Evolutionary conservation across 2,888 invertebrate species (phyloP), one percentile per base, ranked within the genome.

Genomic region (Pycnomerus fuliginosus): DNA sequence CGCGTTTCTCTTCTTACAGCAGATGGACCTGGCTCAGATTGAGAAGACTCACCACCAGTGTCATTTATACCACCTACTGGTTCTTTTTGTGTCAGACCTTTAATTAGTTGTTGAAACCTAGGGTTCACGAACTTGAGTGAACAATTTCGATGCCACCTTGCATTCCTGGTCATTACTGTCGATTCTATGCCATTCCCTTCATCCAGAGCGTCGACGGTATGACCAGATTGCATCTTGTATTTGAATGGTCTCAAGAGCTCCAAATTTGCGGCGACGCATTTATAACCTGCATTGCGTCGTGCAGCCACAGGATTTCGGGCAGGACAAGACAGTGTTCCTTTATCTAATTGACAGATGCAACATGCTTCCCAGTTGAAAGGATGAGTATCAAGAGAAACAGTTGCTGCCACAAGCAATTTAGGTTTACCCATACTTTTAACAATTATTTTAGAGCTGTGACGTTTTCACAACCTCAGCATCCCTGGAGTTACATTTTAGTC

Each of bases 141-240:
- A 8, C 20, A 20, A 8, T 4, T 20, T 20, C 8, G 4, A 8
- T 20, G 20, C 20, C 20, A 20, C 20, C 8, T 20, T 20, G 20
- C 20, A 20, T 8, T 8, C 20, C 8, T 20, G 5, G 4, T 4
- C 8, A 20, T 5, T 5, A 20, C 4, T 5, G 20, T 20, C 4
- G 20, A 4, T 20, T 20, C 8, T 4, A 32, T 16, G 15, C 33
- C 33, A 32, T 32, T 17, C 15, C 33, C 30, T 7, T 30, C 30
- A 3, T 27, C 10, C 30, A 30, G 3, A 30, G 3, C 20, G 20
- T 20, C 8, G 4, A 20, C 20, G 20, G 10, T 30, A 3, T 14
- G n/a, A 4, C 12, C 12, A 30, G 4, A 30, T 13, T 11, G 30
- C n/a, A 15, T 4, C 8, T 5, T 5, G 20, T 20, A 20, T 4